A percentile compares a stretch with the other conserved stretches of the same genome.
These are phyloP conservation scores for Ibidorhyncha struthersii DNA, from an alignment of 2,113 vertebrate genomes.

Conservation along the genomic window DNA sequence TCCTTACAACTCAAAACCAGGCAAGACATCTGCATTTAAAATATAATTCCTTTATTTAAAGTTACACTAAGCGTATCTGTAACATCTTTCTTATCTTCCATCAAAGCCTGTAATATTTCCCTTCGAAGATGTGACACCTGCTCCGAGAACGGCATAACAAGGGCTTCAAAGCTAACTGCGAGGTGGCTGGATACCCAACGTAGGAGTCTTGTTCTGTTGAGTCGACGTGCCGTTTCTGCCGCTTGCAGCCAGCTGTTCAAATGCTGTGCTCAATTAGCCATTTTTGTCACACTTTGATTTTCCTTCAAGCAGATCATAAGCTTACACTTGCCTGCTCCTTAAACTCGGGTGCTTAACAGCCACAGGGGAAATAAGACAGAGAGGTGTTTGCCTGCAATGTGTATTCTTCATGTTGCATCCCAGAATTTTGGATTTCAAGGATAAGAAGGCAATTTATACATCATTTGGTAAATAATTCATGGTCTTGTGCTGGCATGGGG, in stretches of 20 bases:
- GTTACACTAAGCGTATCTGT: not conserved
- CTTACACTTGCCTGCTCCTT: not conserved
- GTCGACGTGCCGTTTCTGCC: not conserved
- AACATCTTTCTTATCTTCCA: not conserved
- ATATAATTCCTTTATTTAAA: not conserved
- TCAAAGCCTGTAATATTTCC: not conserved
- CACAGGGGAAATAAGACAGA: not conserved
- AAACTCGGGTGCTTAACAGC: not conserved
- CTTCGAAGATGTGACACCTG: not conserved
- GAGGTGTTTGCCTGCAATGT: rapidly evolving
- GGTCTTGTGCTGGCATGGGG: not conserved
- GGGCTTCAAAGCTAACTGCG: not conserved
- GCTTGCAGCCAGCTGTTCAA: not conserved
- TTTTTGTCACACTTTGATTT: not conserved
- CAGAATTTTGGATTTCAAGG: not conserved
- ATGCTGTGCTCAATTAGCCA: not conserved
- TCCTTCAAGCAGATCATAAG: not conserved
- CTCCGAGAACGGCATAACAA: not conserved
- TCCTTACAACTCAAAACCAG: not conserved
- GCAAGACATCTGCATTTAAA: not conserved
- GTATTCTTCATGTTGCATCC: not conserved
- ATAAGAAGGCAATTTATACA: not conserved
- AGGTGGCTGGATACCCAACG: not conserved
- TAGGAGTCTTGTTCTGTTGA: not conserved
- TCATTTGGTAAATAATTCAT: not conserved